Conservation (phyloP, 2,113 vertebrate species). For the Misgurnus anguillicaudatus region DNA sequence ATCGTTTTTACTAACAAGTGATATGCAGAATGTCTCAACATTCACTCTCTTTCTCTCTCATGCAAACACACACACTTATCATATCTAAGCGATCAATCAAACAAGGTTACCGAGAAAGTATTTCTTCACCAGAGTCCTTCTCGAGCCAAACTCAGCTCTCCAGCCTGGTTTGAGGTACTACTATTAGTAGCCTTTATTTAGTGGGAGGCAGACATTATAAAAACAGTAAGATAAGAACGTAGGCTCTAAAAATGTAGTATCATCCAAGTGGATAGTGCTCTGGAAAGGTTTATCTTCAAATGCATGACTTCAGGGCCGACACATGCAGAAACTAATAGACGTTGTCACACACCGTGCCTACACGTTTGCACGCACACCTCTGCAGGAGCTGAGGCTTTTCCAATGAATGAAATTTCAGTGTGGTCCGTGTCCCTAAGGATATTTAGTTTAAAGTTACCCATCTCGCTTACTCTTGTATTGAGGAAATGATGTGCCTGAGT, state of each 20-base stretch:
- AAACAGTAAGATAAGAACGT: conserved; percentile 23
- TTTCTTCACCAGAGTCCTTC: background rate
- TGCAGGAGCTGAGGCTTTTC: conserved; percentile 1
- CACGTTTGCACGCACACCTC: conserved; percentile 4
- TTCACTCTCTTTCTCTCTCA: background rate
- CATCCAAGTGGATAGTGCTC: conserved; percentile 1
- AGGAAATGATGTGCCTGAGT: conserved; percentile 28
- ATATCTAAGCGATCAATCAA: conserved; percentile 1
- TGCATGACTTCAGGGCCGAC: background rate
- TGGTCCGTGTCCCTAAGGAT: conserved; percentile 46
- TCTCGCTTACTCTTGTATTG: conserved; percentile 35
- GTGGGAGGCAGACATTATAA: background rate
- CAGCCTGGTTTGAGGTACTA: conserved; percentile 5
- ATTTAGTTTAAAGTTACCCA: conserved; percentile 53
- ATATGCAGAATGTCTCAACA: background rate
- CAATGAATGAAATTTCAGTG: conserved; percentile 54
- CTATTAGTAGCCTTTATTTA: conserved; percentile 12
- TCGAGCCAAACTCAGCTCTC: background rate
- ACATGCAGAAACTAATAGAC: background rate
- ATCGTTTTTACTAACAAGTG: conserved; percentile 2
- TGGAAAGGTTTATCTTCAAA: background rate
- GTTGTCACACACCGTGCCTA: background rate
- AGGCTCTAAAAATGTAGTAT: background rate
- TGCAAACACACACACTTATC: conserved; percentile 27
- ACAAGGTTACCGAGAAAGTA: background rate